Evolutionary conservation across 2,797 vertebrate genomes (phyloP), one percentile per base, ranked within the genome.

Genomic region (Leuciscus waleckii): DNA sequence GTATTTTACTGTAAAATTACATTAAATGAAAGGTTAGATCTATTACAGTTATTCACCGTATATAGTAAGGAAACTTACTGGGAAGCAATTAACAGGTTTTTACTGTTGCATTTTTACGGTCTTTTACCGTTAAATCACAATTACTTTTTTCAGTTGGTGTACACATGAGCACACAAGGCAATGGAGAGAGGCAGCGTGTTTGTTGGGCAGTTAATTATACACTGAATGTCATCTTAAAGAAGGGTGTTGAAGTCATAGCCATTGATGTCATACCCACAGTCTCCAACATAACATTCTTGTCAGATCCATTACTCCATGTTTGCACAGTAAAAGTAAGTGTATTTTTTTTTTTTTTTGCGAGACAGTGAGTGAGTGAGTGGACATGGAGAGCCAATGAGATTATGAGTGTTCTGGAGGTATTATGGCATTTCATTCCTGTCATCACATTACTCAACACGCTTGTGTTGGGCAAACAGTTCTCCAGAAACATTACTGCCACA

Each of bases 401-500:
- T 76, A 67, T 76, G 70, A 87, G 77, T 91, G 85, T 93, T 94
- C 93, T 92, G 88, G 85, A 93, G 90, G 73, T 74, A 81, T 67
- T 81, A 84, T 74, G 78, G 87, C 74, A 90, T 92, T 92, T 92
- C 79, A 88, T 90, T 91, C 92, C 88, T 91, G 75, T 88, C 90
- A 87, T 90, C 93, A 91, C 91, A 91, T 95, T 94, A 94, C 67
- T 58, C 90, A 88, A 83, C 17, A 2, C 54, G 8, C 90, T 88
- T 88, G 87, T 93, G 89, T 93, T 93, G 90, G 92, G 92, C 91
- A 91, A 91, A 92, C 86, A 95, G 93, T 95, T 95, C 94, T 94
- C 92, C 89, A 94, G 94, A 95, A 94, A 87, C 87, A 85, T 85
- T 94, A 93, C 93, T 84, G 93, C 88, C 91, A 54, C 29, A 71